Percentiles rank a stretch among this genome's conserved stretches.
Conservation (phyloP, 2,888 invertebrate genomes). For the Eristalis tenax region DNA sequence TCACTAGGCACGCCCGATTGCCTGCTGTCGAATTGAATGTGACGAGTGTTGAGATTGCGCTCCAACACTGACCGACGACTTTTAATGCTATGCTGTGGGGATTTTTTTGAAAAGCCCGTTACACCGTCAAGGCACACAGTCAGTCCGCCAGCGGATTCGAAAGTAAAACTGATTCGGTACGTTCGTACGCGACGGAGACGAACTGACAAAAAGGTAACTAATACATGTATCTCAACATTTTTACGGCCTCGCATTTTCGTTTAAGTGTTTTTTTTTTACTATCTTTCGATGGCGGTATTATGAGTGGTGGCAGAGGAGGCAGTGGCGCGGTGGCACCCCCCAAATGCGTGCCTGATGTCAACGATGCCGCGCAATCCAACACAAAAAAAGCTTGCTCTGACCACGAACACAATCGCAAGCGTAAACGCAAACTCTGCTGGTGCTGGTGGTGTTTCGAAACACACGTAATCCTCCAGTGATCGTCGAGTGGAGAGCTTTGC, state of each 20-base stretch:
- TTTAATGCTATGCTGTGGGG: constrained; percentile 59
- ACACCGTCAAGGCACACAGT: constrained; percentile 47
- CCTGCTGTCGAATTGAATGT: constrained; percentile 7
- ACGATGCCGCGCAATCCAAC: constrained; percentile 15
- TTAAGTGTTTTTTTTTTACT: constrained; percentile 4
- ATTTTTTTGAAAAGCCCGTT: constrained; percentile 62
- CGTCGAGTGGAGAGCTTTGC: neutral
- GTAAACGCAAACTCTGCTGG: no score
- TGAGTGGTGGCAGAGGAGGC: neutral
- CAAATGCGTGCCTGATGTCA: constrained; percentile 41
- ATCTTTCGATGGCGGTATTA: neutral
- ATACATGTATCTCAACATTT: constrained; percentile 51
- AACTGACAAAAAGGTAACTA: constrained; percentile 63
- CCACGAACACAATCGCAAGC: constrained; percentile 28
- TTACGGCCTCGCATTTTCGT: constrained; percentile 37
- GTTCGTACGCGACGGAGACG: constrained; percentile 29
- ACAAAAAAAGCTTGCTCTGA: constrained; percentile 32
- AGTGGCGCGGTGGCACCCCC: constrained; percentile 1
- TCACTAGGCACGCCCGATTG: constrained; percentile 7
- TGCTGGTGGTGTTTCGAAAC: neutral
- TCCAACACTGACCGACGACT: constrained; percentile 63
- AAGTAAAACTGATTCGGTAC: constrained; percentile 69
- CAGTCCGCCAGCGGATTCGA: constrained; percentile 71
- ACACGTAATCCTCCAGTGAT: neutral
- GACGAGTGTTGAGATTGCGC: constrained; percentile 29